Evolutionary conservation across 2,888 invertebrate species (phyloP).

Genomic region (Tenthredo distinguenda): DNA sequence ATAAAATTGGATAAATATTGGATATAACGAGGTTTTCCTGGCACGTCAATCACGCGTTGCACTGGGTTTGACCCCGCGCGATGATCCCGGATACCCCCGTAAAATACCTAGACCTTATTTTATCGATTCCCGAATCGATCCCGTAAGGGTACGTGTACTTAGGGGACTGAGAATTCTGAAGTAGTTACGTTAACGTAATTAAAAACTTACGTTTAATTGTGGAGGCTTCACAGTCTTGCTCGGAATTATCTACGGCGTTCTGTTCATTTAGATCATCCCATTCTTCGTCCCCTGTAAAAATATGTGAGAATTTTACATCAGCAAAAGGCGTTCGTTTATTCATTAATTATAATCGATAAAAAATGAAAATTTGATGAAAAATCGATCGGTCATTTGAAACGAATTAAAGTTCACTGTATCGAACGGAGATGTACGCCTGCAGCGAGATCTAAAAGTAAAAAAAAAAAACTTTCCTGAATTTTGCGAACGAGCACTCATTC

Average conservation of each 20-base stretch:
- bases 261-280: constrained; percentile 72
- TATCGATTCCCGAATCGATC: not conserved
- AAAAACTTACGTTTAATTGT: constrained; percentile 68
- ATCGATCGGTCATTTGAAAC: not conserved
- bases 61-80: not conserved
- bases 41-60: constrained; percentile 16
- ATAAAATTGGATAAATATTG: not conserved
- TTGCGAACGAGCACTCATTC: not conserved
- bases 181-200: not conserved
- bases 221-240: constrained; percentile 68
- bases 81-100: not conserved
- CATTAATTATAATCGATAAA: not conserved
- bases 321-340: not conserved
- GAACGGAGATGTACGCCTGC: not conserved
- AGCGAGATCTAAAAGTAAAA: not conserved
- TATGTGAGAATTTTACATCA: not conserved
- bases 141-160: too few relatives aligned
- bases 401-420: not conserved
- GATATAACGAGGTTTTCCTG: not conserved
- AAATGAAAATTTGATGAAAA: not conserved
- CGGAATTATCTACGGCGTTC: constrained; percentile 68
- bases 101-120: not conserved
- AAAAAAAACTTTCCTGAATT: not conserved
- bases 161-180: not conserved
- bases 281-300: constrained; percentile 72